These are phyloP conservation scores for Myotis lucifugus DNA, from an alignment of 2,113 vertebrate species.

Conservation along the genomic window DNA sequence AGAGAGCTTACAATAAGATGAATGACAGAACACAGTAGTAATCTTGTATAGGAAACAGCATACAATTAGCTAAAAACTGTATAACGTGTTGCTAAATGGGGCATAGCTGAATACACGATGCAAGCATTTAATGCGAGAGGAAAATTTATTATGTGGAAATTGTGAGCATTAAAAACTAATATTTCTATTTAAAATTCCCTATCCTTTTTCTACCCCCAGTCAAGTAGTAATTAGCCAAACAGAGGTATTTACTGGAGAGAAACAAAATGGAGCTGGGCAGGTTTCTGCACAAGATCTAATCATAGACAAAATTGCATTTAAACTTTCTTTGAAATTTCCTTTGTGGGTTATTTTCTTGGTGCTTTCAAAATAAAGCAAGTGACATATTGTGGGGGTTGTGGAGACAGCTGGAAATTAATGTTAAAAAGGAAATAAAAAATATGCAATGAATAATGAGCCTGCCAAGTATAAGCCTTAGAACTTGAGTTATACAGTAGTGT, in stretches of 20 bases:
- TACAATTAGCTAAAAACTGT: conserved; percentile 73
- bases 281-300: neutral
- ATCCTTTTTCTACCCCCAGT: neutral
- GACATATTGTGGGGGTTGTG: conserved; percentile 29
- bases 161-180: conserved; percentile 67
- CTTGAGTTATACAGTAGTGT: neutral
- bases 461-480: neutral
- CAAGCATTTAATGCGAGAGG: conserved; percentile 64
- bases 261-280: neutral
- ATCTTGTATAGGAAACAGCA: conserved; percentile 65
- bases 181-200: conserved; percentile 60
- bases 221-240: neutral
- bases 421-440: conserved; percentile 45
- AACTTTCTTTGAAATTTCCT: conserved; percentile 23
- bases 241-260: neutral
- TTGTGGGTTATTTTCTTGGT: conserved; percentile 33
- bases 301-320: conserved; percentile 29
- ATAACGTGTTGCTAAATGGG: conserved; percentile 69
- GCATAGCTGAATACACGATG: conserved; percentile 57
- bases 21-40: conserved; percentile 54
- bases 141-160: conserved; percentile 73
- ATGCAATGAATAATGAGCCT: conserved; percentile 29
- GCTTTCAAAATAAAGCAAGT: conserved; percentile 55
- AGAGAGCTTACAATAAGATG: conserved; percentile 68
- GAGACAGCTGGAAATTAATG: conserved; percentile 42